Evolutionary conservation across 2,888 invertebrate species (phyloP), one percentile per base, ranked within the genome.

Genomic region (Graphium colonna): DNA sequence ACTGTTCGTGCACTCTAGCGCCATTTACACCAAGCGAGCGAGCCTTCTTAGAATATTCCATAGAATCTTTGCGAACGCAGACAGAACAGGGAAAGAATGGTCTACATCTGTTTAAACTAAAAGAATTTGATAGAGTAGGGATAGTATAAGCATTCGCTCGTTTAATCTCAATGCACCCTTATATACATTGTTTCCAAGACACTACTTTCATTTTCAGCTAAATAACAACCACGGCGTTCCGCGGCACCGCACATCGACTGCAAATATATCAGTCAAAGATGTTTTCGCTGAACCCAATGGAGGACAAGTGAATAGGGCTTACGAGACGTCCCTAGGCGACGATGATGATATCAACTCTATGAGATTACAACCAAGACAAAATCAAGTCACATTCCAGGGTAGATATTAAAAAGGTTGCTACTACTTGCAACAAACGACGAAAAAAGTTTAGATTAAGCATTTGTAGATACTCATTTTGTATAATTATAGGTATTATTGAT

Each of bases 211-310:
- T 26, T 45, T 33, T 0, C 69, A 92, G 92, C 70, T 92, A 39
- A 93, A 93, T 68, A 92, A 92, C 66, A 93, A 93, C 62, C 87
- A 91, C 21, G 91, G 86, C 16, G 87, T 85, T 21, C 91, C 94
- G 13, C 94, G 93, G 55, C 94, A 94, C 51, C 91, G 96, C 45
- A 92, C 93, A 55, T 96, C 96, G 36, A 95, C 93, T 58, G 94
- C 94, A 0, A 94, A 94, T 67, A 94, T 94, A 62, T 94, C 94
- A 61, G 94, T 95, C 5, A 95, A 96, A 68, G 95, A 96, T 60
- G 93, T 96, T 0, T 96, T 96, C 65, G 90, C 88, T 2, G 94
- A 94, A 73, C 93, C 92, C 0, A 92, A 92, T 59, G 92, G 91
- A 54, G 92, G 91, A 56, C 96, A 93, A 72, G 88, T 94, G 3